phyloP scores from a whole-genome alignment of 2,113 vertebrate genomes.

The Theristicus caerulescens region DNA sequence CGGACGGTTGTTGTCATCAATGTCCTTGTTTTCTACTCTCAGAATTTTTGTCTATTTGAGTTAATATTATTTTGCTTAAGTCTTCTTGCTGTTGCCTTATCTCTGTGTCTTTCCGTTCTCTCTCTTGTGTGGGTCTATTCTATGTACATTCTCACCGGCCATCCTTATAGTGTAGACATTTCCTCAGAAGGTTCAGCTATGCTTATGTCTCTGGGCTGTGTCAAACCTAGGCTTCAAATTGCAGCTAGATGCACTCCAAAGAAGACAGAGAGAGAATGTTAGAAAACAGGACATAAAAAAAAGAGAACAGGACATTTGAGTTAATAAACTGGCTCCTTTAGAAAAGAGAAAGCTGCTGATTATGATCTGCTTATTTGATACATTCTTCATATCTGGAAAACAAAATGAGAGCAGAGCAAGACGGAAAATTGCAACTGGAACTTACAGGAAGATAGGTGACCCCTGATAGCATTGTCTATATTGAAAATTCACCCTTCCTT shows the following conservation, averaged over 20 bases:
- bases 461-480: background rate
- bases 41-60: background rate
- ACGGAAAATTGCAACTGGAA: background rate
- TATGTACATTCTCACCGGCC: rapidly evolving
- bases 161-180: background rate
- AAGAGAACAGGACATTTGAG: background rate
- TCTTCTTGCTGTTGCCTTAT: background rate
- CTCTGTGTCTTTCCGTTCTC: background rate
- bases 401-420: background rate
- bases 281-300: background rate
- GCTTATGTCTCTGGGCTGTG: background rate
- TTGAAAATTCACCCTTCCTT: background rate
- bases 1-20: background rate
- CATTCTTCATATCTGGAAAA: background rate
- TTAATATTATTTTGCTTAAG: background rate
- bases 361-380: background rate
- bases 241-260: background rate
- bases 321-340: background rate
- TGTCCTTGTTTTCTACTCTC: background rate
- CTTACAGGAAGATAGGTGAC: background rate
- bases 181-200: background rate
- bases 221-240: background rate
- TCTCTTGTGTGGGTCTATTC: background rate
- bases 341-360: background rate
- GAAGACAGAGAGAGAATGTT: background rate